These are phyloP conservation scores for Diplazon laetatorius DNA, from an alignment of 2,888 invertebrate genomes.

Conservation along the genomic window DNA sequence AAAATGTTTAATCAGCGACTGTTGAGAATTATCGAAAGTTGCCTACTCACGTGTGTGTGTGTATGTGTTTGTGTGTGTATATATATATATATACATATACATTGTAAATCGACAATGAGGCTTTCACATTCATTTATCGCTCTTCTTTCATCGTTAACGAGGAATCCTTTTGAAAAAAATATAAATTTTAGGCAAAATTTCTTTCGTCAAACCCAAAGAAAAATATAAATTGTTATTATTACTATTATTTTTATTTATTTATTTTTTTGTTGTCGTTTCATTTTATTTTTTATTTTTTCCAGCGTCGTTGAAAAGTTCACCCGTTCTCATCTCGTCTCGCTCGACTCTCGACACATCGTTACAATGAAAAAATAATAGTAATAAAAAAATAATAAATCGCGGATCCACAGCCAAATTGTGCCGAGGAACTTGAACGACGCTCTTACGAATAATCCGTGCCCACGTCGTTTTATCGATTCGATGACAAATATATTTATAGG, in stretches of 20 bases:
- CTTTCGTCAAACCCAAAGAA: constrained; percentile 8
- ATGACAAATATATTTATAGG: constrained; percentile 33
- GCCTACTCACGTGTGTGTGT: constrained; percentile 11
- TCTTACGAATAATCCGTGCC: neutral
- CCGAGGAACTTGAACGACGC: constrained; percentile 16
- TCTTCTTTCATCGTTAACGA: neutral
- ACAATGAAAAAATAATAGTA: neutral
- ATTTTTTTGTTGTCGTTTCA: constrained; percentile 11
- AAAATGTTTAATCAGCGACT: neutral
- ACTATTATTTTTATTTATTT: neutral
- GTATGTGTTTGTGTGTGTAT: neutral
- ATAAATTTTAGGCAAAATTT: constrained; percentile 23
- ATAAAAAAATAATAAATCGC: neutral
- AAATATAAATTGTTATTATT: neutral
- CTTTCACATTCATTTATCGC: neutral
- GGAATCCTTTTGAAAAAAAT: neutral
- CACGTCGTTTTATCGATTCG: too few relatives aligned
- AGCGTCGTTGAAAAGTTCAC: constrained; percentile 13
- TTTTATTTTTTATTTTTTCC: constrained; percentile 1
- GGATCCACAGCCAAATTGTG: constrained; percentile 10
- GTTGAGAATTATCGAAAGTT: constrained; percentile 9
- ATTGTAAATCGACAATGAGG: constrained; percentile 36
- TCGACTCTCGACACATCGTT: neutral
- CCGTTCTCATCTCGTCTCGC: constrained; percentile 6
- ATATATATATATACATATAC: constrained; percentile 30